Evolutionary conservation across 2,888 invertebrate genomes (phyloP), one percentile per base, ranked within the genome.

Genomic region (Onthophagus sagittarius): DNA sequence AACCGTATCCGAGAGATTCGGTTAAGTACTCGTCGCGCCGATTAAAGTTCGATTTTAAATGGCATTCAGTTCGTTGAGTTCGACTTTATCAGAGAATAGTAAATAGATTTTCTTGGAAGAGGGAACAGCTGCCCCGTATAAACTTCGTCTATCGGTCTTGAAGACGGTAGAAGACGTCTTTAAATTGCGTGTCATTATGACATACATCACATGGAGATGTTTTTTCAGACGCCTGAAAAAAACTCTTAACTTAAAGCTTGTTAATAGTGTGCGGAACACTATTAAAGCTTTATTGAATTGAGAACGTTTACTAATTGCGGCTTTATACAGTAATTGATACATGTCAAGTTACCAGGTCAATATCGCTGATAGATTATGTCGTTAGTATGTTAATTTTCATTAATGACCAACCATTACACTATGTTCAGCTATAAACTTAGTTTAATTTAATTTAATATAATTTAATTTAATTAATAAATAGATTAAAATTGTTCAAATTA

Each of bases 61-160:
- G 9, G 3, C 64, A 23, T 23, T 23, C 23, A 23, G 7, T 67
- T 15, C 31, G 67, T 67, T 67, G 23, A 67, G 31, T 67, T 23
- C 15, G 11, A 53, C 67, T 31, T 67, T 67, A 67, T 67, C 67
- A 23, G 11, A 23, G 23, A 67, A 67, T 67, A 67, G 67, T 67
- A 67, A 67, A 67, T 67, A 67, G 67, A 67, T 67, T 67, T 23
- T 53, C 11, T 23, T 15, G 31, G 31, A 23, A 67, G 67, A 67
- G 67, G 15, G 31, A 67, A 67, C 67, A 67, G 67, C 67, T 67
- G 67, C 67, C 32, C 67, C 32, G 32, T 67, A 67, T 67, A 67
- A 32, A 32, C 67, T 67, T 32, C 67, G 31, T 67, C 67, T 67
- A 31, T 67, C 39, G 39, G 39, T 53, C 39, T 23, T 23, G 23